Base-by-base conservation (phyloP, 2,888 invertebrate genomes). In the Andrena praecox region DNA sequence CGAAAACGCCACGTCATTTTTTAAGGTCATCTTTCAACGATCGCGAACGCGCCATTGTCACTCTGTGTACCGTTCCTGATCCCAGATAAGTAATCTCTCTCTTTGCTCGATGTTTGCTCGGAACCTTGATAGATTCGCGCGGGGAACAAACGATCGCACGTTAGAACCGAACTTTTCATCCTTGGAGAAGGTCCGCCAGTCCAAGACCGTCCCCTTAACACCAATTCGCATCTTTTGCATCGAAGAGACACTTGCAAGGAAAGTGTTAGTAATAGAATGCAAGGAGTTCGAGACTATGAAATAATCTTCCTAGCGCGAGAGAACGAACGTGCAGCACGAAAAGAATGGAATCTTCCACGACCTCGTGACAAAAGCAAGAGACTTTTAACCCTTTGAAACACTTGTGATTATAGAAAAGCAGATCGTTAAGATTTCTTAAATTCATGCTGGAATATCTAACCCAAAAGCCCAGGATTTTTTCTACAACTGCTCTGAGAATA, bases 61-160 rank as follows among this genome's bases (percentile, higher is more conserved):
- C 62, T 69, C 73, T 79, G 42, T 62, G 63, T 64, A 80, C 66
- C 79, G 70, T 84, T 82, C 68, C 81, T 77, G 78, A 88, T 86
- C 78, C 83, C 70, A 85, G 90, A 90, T 90, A 90, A 90, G 88
- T 80, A 90, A 90, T 89, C 89, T 83, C 81, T 80, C 72, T 81
- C 72, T 82, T 86, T 80, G 77, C 84, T 84, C 85, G 78, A 83
- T 89, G 87, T 90, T 88, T 88, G 80, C 88, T 75, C 85, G 80
- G 48, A 79, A 79, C 70, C 77, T 80, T 85, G 85, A 88, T 86
- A 86, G 77, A 73, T 69, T 71, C 76, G 78, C 84, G 60, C 73
- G 64, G 71, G 70, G 73, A 83, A 80, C 80, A 64, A 77, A 59
- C 76, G 74, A 59, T 63, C 59, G 74, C 63, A 75, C 68, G 76